Evolutionary conservation across 2,113 vertebrate species (phyloP).

Genomic region (Semnornis frantzii): DNA sequence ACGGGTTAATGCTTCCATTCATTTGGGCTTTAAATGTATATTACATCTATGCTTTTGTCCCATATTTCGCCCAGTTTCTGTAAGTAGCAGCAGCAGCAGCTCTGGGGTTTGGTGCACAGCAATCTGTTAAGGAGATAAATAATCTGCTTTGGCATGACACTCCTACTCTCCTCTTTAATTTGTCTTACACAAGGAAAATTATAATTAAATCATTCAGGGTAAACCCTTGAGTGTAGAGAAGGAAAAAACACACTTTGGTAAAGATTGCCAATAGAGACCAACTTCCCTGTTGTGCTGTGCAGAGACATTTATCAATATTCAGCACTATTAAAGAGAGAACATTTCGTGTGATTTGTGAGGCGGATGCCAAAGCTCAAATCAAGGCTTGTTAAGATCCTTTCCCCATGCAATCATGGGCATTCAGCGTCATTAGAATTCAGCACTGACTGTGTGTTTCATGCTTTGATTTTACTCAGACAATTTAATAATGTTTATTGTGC

Average conservation of each 20-base stretch:
- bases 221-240: slow-evolving; percentile 84
- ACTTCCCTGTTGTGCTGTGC: slow-evolving; percentile 74
- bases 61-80: slow-evolving; percentile 47
- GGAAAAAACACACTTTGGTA: slow-evolving; percentile 78
- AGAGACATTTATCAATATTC: slow-evolving; percentile 82
- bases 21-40: slow-evolving; percentile 52
- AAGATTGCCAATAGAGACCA: slow-evolving; percentile 79
- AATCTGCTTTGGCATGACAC: slow-evolving; percentile 91
- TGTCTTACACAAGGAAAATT: slow-evolving; percentile 91
- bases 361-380: slow-evolving; percentile 72
- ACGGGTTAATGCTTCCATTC: slow-evolving; percentile 60
- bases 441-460: slow-evolving; percentile 60
- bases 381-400: slow-evolving; percentile 78
- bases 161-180: slow-evolving; percentile 92
- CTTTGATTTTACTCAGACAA: slow-evolving; percentile 75
- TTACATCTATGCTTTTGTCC: slow-evolving; percentile 62
- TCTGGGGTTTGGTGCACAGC: slow-evolving; percentile 88
- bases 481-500: slow-evolving; percentile 80
- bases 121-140: slow-evolving; percentile 97
- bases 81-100: slow-evolving; percentile 79
- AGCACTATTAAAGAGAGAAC: slow-evolving; percentile 69
- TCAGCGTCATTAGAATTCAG: slow-evolving; percentile 77
- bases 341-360: slow-evolving; percentile 76
- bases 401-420: slow-evolving; percentile 60
- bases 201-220: slow-evolving; percentile 98